These are phyloP conservation scores for Conger conger DNA, from an alignment of 2,113 vertebrate species.

Conservation along the genomic window DNA sequence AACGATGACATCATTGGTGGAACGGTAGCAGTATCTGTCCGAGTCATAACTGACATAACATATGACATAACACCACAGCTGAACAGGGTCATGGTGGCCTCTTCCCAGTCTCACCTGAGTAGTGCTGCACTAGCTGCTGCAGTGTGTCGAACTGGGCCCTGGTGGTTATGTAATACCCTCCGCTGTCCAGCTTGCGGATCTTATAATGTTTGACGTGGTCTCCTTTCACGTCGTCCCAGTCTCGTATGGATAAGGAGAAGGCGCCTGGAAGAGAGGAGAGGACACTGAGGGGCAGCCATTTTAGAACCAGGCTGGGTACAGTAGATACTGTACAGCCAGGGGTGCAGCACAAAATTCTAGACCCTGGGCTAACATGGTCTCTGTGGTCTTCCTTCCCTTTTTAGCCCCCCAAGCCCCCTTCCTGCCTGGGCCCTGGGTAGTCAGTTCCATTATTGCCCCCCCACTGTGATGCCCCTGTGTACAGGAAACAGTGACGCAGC, in stretches of 20 bases:
- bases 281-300: neutral
- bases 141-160: slow-evolving; percentile 94
- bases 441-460: no score
- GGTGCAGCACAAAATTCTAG: no score
- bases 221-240: slow-evolving; percentile 95
- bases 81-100: neutral
- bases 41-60: no score
- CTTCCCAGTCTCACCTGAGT: slow-evolving; percentile 78
- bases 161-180: slow-evolving; percentile 97
- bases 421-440: no score
- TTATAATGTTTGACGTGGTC: slow-evolving; percentile 99
- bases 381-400: no score
- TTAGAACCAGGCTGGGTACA: neutral
- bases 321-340: neutral
- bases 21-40: neutral
- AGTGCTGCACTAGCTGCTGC: slow-evolving; percentile 94
- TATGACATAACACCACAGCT: no score
- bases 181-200: slow-evolving; percentile 96
- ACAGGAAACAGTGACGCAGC: neutral
- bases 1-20: no score
- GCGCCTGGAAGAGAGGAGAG: slow-evolving; percentile 73
- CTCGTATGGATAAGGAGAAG: slow-evolving; percentile 95
- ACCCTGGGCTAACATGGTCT: no score
- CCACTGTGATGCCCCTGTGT: no score
- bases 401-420: no score